Evolutionary conservation across 2,888 invertebrate genomes (phyloP).

Genomic region (Zele albiditarsus): DNA sequence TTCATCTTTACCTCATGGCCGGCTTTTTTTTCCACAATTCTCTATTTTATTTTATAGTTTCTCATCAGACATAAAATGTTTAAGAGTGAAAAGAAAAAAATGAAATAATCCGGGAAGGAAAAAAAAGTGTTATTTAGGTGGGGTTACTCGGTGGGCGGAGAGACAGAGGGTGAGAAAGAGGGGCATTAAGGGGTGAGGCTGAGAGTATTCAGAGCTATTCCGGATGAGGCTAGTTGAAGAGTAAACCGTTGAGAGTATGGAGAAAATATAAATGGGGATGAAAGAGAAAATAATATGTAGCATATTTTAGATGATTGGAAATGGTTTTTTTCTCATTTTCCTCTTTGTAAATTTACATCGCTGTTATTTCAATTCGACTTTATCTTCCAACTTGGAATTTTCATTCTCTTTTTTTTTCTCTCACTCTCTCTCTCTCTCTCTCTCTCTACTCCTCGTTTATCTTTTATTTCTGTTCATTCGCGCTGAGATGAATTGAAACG

Average conservation of each 20-base stretch:
- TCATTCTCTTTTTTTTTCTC: not conserved
- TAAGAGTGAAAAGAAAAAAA: not conserved
- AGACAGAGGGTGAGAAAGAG: not conserved
- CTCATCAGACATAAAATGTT: not conserved
- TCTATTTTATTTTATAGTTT: not conserved
- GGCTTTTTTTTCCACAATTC: not conserved
- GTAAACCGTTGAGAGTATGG: not conserved
- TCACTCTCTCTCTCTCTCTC: not conserved
- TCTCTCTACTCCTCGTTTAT: too few species aligned
- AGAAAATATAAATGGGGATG: not conserved
- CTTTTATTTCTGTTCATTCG: not conserved
- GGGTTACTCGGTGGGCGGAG: not conserved
- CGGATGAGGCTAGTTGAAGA: conserved; percentile 15
- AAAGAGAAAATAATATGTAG: not conserved
- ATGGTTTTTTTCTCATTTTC: not conserved
- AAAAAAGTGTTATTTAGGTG: not conserved
- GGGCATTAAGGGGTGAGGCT: not conserved
- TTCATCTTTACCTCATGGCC: conserved; percentile 15
- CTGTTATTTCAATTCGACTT: not conserved
- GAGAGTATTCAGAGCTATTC: conserved; percentile 3
- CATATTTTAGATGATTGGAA: not conserved
- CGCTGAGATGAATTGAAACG: not conserved
- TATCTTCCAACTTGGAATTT: not conserved
- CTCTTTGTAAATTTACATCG: not conserved
- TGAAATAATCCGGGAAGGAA: too few species aligned